A percentile compares a stretch with the other conserved stretches of the same genome.
phyloP scores from a whole-genome alignment of 2,797 vertebrate species.

The Pangasius sanitwongsei region DNA sequence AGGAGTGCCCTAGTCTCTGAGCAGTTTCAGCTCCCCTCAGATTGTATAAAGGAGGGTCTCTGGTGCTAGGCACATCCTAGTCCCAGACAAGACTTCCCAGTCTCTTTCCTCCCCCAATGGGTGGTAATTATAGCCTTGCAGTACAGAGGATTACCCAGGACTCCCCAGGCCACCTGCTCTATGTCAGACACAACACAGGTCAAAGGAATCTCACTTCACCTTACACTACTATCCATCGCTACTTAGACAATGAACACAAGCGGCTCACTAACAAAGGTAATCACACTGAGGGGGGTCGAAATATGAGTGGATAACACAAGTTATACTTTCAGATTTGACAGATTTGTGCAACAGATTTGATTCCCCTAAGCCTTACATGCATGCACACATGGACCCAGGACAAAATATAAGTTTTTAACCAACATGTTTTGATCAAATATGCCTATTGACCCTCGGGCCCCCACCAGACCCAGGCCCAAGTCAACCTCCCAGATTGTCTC shows the following conservation, averaged over 20 bases:
- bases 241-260: slow-evolving; percentile 26
- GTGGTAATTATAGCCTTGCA: slow-evolving; percentile 44
- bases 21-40: slow-evolving; percentile 13
- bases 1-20: slow-evolving; percentile 38
- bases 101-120: slow-evolving; percentile 63
- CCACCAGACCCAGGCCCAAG: neutral
- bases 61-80: slow-evolving; percentile 71
- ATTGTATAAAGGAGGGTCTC: slow-evolving; percentile 65
- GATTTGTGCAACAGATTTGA: neutral
- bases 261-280: neutral
- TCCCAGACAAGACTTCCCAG: slow-evolving; percentile 66
- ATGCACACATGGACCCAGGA: neutral
- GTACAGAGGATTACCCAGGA: slow-evolving; percentile 53
- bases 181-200: slow-evolving; percentile 68
- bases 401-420: neutral
- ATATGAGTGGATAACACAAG: neutral
- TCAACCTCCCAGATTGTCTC: neutral
- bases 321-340: neutral
- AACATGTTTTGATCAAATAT: neutral
- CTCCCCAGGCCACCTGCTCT: slow-evolving; percentile 72
- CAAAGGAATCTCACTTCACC: slow-evolving; percentile 49
- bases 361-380: neutral
- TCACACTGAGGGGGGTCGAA: neutral
- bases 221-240: slow-evolving; percentile 13
- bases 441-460: neutral